Evolutionary conservation across 2,797 vertebrate species (phyloP).

Genomic region (Pelochelys cantorii): DNA sequence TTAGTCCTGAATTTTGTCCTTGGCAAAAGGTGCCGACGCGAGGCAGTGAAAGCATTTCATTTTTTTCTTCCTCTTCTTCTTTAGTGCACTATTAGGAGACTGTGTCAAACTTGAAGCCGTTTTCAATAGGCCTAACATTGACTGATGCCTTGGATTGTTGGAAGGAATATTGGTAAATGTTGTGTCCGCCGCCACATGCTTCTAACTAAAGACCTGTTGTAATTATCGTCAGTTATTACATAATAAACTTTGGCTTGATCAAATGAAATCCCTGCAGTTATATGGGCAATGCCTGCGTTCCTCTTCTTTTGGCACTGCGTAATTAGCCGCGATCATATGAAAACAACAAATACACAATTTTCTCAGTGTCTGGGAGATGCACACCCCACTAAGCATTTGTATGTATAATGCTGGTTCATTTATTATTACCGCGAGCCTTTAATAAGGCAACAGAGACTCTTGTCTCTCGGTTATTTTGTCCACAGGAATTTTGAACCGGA

Average conservation of each 20-base stretch:
- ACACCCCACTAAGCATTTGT: background rate
- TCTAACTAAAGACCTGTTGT: slow-evolving; percentile 70
- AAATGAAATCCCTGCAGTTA: slow-evolving; percentile 58
- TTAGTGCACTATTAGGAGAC: slow-evolving; percentile 38
- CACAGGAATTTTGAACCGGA: background rate
- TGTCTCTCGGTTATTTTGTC: background rate
- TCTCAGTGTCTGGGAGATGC: background rate
- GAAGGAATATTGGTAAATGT: slow-evolving; percentile 19
- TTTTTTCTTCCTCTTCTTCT: background rate
- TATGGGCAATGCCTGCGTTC: slow-evolving; percentile 62
- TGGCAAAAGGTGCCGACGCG: slow-evolving; percentile 27
- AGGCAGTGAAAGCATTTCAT: background rate
- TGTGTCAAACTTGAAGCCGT: slow-evolving; percentile 20
- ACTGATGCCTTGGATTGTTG: background rate
- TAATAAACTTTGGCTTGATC: slow-evolving; percentile 79
- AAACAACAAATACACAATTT: background rate
- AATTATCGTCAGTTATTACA: slow-evolving; percentile 77
- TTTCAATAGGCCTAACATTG: slow-evolving; percentile 25
- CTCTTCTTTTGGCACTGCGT: slow-evolving; percentile 10
- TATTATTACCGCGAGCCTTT: background rate
- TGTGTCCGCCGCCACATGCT: slow-evolving; percentile 46
- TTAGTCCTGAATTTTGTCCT: slow-evolving; percentile 27
- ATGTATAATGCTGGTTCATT: background rate
- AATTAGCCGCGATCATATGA: background rate
- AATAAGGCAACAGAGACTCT: background rate